Percentiles rank a stretch among this genome's conserved stretches.
Evolutionary conservation across 2,888 invertebrate genomes (phyloP).

Genomic region (Spilosoma lubricipeda): DNA sequence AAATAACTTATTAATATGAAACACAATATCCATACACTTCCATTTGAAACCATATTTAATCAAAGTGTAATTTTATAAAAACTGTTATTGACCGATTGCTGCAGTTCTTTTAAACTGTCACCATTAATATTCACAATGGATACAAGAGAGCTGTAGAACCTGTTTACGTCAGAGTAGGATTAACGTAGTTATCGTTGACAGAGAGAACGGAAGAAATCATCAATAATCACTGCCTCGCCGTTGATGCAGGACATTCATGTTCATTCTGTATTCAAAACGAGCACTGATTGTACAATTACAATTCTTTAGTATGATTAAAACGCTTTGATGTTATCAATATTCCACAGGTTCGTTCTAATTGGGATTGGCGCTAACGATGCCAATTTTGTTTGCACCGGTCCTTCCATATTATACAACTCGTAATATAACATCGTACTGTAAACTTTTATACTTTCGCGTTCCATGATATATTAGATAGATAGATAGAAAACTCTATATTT

Average conservation of each 20-base stretch:
- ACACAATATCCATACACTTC: background rate
- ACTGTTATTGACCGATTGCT: conserved; percentile 13
- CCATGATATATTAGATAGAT: too few relatives aligned
- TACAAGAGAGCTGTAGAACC: conserved; percentile 28
- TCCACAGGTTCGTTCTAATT: conserved; percentile 47
- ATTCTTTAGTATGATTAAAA: conserved; percentile 51
- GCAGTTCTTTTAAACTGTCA: conserved; percentile 10
- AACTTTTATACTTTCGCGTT: too few relatives aligned
- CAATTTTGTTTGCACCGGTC: conserved; percentile 50
- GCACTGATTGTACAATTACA: conserved; percentile 40
- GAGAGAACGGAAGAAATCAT: conserved; percentile 31
- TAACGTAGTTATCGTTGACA: conserved; percentile 27
- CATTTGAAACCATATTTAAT: background rate
- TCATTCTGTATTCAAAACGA: conserved; percentile 43
- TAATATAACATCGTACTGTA: too few relatives aligned
- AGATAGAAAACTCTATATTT: too few relatives aligned
- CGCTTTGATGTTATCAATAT: conserved; percentile 48
- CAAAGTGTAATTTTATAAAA: background rate
- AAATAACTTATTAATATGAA: background rate
- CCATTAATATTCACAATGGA: conserved; percentile 30
- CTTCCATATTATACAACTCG: conserved; percentile 19
- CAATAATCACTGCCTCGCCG: conserved; percentile 39
- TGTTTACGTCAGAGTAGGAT: conserved; percentile 24
- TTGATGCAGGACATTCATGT: conserved; percentile 30
- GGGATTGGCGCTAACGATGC: conserved; percentile 49